Evolutionary conservation across 2,113 vertebrate genomes (phyloP), one percentile per base, ranked within the genome.

Genomic region (Microcebus tavaratra): DNA sequence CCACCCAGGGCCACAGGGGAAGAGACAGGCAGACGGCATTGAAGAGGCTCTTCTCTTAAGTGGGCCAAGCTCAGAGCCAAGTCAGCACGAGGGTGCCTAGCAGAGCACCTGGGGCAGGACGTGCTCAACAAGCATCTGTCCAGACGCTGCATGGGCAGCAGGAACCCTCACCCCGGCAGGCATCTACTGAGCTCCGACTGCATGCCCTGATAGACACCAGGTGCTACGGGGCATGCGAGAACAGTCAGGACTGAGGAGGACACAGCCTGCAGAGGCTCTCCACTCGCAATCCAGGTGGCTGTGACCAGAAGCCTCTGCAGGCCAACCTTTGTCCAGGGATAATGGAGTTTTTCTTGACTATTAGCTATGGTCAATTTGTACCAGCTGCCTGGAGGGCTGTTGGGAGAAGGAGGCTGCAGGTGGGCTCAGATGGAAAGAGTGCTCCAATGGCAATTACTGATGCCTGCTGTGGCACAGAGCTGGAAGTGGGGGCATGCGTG

Each of bases 1-100:
- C 25, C 39, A 36, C 61, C 61, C 23, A 83, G 72, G 81, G 59
- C 85, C 75, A 23, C 68, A 18, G 76, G 73, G 92, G 27, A 83
- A 72, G 53, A 89, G 53, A 83, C 18, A 63, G 67, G 84, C 29
- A 68, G 78, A 79, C 0, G 3, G 39, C 15, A 17, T 36, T 13
- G 14, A 83, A 75, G 85, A 79, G 34, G 45, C 17, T 90, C 90
- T 95, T 78, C 15, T 86, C 84, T 95, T 50, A 65, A 88, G 63
- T 34, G 34, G 50, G 45, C 39, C 0, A 34, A 93, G 79, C 12
- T 53, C 79, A 91, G 91, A 27, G 39, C 14, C 8, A 53, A n/a
- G 39, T 67, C 45, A 53, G 48, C 25, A 36, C 0, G 27, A 82
- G 90, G 45, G 83, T 68, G 67, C 53, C 34, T 6, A 48, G 70